These are phyloP conservation scores for Aphidius colemani DNA, from an alignment of 2,888 invertebrate species.

Conservation along the genomic window DNA sequence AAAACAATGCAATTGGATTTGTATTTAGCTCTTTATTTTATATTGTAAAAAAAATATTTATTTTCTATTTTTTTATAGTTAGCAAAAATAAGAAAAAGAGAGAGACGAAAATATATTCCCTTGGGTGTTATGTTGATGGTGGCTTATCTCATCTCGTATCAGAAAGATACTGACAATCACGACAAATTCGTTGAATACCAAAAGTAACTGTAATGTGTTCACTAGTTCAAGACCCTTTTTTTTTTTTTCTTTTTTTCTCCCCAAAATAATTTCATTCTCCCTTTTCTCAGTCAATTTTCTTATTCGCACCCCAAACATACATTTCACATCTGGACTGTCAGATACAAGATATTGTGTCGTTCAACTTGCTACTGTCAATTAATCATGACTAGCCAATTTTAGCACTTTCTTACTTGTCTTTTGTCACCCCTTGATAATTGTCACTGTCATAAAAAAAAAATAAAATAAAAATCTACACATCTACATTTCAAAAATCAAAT, in stretches of 20 bases:
- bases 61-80: no score
- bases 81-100: neutral
- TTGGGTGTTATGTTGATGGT: slow-evolving; percentile 7
- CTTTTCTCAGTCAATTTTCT: neutral
- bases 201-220: neutral
- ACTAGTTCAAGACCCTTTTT: neutral
- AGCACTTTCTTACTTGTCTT: slow-evolving; percentile 11
- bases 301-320: slow-evolving; percentile 16
- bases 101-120: neutral
- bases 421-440: neutral
- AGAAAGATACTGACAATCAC: slow-evolving; percentile 10
- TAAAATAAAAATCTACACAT: no score
- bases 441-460: no score
- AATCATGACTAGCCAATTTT: slow-evolving; percentile 55
- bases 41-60: no score
- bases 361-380: slow-evolving; percentile 53
- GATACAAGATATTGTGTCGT: slow-evolving; percentile 50
- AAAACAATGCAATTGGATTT: no score
- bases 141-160: slow-evolving; percentile 4
- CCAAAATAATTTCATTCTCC: neutral
- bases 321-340: slow-evolving; percentile 41
- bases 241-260: neutral
- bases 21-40: no score
- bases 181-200: slow-evolving; percentile 14
- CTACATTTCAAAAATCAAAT: no score